Evolutionary conservation across 1,140 invertebrate species (phyloP).

Genomic region (Cotesia chilonis): DNA sequence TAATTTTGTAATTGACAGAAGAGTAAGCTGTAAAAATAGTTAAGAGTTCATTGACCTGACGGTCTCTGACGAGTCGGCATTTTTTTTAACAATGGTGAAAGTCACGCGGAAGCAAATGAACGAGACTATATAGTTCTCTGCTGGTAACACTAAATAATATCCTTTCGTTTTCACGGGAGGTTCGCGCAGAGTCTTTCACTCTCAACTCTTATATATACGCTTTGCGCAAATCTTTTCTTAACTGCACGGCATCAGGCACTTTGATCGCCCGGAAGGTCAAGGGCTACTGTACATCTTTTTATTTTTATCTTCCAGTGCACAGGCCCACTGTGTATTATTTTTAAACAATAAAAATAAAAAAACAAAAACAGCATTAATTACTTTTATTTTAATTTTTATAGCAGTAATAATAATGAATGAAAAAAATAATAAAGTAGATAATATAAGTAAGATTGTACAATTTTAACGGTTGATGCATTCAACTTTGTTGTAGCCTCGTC

Average conservation of each 20-base stretch:
- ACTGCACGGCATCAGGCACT: constrained; percentile 15
- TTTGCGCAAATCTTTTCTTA: constrained; percentile 28
- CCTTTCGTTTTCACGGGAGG: constrained; percentile 39
- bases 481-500: constrained; percentile 60
- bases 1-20: too few species aligned
- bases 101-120: constrained; percentile 55
- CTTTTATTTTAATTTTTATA: too few species aligned
- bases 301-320: not conserved
- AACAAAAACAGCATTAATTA: too few species aligned
- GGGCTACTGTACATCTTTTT: constrained; percentile 45
- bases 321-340: not conserved
- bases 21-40: too few species aligned
- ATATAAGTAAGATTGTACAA: constrained; percentile 54
- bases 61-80: constrained; percentile 13
- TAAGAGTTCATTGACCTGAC: constrained; percentile 14
- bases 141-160: constrained; percentile 23
- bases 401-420: too few species aligned
- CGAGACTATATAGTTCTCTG: constrained; percentile 26
- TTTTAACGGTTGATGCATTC: constrained; percentile 61
- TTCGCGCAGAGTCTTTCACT: constrained; percentile 53
- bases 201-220: constrained; percentile 49
- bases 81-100: constrained; percentile 63
- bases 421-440: not conserved
- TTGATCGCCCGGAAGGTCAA: constrained; percentile 55
- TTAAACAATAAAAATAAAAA: not conserved